These are phyloP conservation scores for Lycaena phlaeas DNA, from an alignment of 2,888 invertebrate genomes.

Conservation along the genomic window DNA sequence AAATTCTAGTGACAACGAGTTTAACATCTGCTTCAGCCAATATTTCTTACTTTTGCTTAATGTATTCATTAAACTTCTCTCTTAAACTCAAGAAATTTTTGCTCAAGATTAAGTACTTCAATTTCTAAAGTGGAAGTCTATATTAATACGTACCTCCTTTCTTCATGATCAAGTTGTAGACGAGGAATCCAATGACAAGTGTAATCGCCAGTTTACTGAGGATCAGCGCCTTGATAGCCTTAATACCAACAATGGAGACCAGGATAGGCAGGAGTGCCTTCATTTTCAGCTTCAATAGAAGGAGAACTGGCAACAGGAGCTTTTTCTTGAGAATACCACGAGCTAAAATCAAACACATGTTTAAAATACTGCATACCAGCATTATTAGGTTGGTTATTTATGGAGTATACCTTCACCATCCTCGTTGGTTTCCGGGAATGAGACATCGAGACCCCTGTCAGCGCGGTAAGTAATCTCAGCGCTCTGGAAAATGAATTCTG, in stretches of 20 bases:
- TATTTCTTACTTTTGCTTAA: too few species aligned
- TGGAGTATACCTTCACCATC: constrained; percentile 68
- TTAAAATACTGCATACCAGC: neutral
- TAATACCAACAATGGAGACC: constrained; percentile 83
- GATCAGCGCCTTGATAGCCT: constrained; percentile 87
- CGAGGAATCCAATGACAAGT: constrained; percentile 85
- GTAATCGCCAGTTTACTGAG: constrained; percentile 88
- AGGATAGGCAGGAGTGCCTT: constrained; percentile 89
- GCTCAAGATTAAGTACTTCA: too few species aligned
- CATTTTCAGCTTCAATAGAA: constrained; percentile 87
- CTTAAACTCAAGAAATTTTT: too few species aligned
- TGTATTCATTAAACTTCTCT: too few species aligned
- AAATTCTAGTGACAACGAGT: too few species aligned
- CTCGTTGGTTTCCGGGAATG: constrained; percentile 67
- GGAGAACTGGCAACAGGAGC: constrained; percentile 82
- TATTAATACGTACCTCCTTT: constrained; percentile 76
- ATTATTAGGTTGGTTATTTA: neutral
- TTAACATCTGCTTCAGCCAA: too few species aligned
- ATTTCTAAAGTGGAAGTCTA: too few species aligned
- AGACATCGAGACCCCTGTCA: constrained; percentile 77
- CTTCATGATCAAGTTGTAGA: constrained; percentile 81
- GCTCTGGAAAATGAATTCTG: constrained; percentile 79
- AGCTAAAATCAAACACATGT: constrained; percentile 59
- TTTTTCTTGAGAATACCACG: constrained; percentile 88
- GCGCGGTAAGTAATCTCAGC: constrained; percentile 79